Percentiles rank a stretch among this genome's conserved stretches.
phyloP scores from a whole-genome alignment of 64 coral and sea anemone genomes.

The Montipora foliosa region DNA sequence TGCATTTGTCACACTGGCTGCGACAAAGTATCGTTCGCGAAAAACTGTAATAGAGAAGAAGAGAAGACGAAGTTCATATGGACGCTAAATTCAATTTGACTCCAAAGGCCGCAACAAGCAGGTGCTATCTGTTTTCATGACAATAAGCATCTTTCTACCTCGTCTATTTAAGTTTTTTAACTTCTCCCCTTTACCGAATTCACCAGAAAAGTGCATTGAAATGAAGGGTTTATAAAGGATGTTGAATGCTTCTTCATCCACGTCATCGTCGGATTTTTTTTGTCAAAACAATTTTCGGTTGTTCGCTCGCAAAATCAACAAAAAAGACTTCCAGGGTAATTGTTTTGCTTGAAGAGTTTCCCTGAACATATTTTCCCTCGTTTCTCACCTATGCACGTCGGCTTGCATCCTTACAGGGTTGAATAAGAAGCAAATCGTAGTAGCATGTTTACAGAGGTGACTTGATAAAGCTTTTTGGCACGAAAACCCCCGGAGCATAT shows the following conservation, averaged over 20 bases:
- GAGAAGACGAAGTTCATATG: not conserved
- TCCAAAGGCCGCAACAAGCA: not conserved
- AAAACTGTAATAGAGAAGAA: conserved; percentile 66
- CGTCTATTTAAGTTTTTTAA: conserved; percentile 37
- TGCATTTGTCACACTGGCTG: conserved; percentile 81
- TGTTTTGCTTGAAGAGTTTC: conserved; percentile 18
- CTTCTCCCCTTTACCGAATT: not conserved
- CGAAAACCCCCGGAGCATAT: conserved; percentile 18
- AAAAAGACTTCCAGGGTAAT: conserved; percentile 3
- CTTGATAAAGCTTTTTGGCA: not conserved
- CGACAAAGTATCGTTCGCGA: conserved; percentile 80
- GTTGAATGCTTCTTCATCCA: not conserved
- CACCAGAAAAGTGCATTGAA: not conserved
- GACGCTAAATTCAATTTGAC: conserved; percentile 47
- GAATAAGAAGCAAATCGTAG: not conserved
- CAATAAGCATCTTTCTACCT: conserved; percentile 29
- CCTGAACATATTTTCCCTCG: not conserved
- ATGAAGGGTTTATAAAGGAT: not conserved
- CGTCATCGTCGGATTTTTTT: conserved; percentile 3
- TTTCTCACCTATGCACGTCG: conserved; percentile 34
- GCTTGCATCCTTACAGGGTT: conserved; percentile 17
- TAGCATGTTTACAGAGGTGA: not conserved
- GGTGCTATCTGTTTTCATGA: conserved; percentile 46
- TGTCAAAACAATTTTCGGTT: conserved; percentile 41
- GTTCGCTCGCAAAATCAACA: conserved; percentile 55